Conservation (phyloP, 2,113 vertebrate species). For the Malurus elegans region DNA sequence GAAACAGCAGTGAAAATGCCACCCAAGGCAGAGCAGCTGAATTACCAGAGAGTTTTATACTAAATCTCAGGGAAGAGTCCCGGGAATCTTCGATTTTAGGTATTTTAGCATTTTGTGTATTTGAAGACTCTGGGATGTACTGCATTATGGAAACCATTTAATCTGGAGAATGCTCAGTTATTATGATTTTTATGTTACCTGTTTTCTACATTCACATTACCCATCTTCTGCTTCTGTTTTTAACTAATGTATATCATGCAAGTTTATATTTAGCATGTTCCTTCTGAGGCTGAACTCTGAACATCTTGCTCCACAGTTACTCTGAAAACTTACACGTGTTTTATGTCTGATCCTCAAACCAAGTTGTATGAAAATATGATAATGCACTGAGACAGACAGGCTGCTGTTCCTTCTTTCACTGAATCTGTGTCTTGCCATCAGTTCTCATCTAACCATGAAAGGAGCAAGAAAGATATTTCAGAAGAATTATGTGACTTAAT, state of each 20-base stretch:
- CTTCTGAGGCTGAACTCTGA: neutral
- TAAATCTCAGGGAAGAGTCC: neutral
- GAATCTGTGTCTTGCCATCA: too few species aligned
- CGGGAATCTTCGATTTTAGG: neutral
- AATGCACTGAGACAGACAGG: too few species aligned
- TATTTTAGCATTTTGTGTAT: neutral
- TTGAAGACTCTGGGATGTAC: neutral
- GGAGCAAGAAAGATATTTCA: too few species aligned
- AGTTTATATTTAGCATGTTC: neutral
- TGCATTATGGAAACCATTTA: neutral
- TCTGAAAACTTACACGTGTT: neutral
- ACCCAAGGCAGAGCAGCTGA: neutral
- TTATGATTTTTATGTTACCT: too few species aligned
- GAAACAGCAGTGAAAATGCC: neutral
- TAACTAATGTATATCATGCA: neutral
- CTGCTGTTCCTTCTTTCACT: too few species aligned
- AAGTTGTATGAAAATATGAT: too few species aligned
- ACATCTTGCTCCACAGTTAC: neutral
- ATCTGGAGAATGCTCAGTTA: neutral
- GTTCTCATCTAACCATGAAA: too few species aligned
- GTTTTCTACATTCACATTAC: too few species aligned
- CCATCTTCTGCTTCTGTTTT: neutral
- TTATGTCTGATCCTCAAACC: neutral
- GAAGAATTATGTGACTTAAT: too few species aligned
- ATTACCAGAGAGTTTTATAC: neutral